Conservation (phyloP, 1,140 invertebrate species). For the Ips typographus region DNA sequence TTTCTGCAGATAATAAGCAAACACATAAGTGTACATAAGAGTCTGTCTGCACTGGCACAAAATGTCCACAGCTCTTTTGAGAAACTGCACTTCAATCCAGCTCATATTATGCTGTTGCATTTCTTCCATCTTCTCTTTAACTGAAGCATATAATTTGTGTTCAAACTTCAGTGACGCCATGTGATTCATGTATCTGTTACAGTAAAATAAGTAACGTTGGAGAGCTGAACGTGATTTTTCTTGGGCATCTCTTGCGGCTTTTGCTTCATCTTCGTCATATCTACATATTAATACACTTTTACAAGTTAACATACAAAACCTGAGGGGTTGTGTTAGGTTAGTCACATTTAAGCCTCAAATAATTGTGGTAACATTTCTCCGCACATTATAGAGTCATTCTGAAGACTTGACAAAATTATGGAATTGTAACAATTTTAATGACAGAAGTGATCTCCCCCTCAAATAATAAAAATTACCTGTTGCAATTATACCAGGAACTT, state of each 20-base stretch:
- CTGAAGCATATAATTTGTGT: slow-evolving; percentile 90
- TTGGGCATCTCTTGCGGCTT: slow-evolving; percentile 93
- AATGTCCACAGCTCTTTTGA: slow-evolving; percentile 97
- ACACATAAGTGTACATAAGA: slow-evolving; percentile 99
- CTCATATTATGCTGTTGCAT: slow-evolving; percentile 99
- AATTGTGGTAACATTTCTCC: too few relatives aligned
- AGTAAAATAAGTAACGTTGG: slow-evolving; percentile 97
- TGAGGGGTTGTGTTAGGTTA: background rate
- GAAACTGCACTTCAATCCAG: slow-evolving; percentile 99
- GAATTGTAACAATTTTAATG: too few relatives aligned
- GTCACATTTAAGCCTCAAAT: background rate
- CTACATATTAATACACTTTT: slow-evolving; percentile 59
- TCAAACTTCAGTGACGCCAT: slow-evolving; percentile 99
- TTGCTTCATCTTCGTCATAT: slow-evolving; percentile 96
- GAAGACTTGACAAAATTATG: too few relatives aligned
- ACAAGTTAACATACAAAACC: slow-evolving; percentile 11
- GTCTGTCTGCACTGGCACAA: slow-evolving; percentile 96
- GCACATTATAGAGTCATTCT: too few relatives aligned
- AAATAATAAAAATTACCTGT: slow-evolving; percentile 58
- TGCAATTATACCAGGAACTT: slow-evolving; percentile 98
- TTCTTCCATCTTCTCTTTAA: slow-evolving; percentile 98
- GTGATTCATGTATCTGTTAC: slow-evolving; percentile 99
- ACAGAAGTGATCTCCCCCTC: too few relatives aligned
- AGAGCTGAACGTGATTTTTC: slow-evolving; percentile 89
- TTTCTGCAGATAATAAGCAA: slow-evolving; percentile 97